These are phyloP conservation scores for Ochropleura leucogaster DNA, from an alignment of 2,888 invertebrate species.

Conservation along the genomic window DNA sequence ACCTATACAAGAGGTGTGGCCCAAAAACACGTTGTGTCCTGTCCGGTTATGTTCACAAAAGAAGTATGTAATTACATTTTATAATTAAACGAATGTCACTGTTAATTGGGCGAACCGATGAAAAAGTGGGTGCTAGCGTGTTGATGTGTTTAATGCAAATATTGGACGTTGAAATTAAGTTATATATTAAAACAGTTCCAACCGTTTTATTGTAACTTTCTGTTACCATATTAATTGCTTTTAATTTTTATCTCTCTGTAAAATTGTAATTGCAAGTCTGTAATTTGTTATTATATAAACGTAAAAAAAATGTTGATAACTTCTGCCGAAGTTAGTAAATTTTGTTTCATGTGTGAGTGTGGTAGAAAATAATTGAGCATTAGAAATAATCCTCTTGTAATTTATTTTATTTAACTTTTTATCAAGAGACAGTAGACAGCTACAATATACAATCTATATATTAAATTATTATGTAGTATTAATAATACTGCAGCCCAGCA, in stretches of 20 bases:
- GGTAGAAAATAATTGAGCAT: background rate
- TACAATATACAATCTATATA: no score
- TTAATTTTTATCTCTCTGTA: background rate
- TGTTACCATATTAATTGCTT: conserved; percentile 41
- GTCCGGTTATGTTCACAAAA: conserved; percentile 69
- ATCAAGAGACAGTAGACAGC: no score
- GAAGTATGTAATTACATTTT: conserved; percentile 81
- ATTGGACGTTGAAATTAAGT: conserved; percentile 67
- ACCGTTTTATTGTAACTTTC: conserved; percentile 58
- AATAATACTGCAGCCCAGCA: no score
- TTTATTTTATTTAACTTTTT: no score
- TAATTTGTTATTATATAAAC: conserved; percentile 5
- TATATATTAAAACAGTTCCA: conserved; percentile 58
- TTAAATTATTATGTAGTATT: no score
- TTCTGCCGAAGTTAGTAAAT: background rate
- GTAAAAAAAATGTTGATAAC: background rate
- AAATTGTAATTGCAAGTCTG: background rate
- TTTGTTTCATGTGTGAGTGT: background rate
- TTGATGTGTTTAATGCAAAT: conserved; percentile 82
- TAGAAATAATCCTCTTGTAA: background rate
- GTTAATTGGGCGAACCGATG: conserved; percentile 79
- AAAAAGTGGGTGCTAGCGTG: conserved; percentile 82
- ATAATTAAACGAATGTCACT: conserved; percentile 81
- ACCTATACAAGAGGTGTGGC: conserved; percentile 34
- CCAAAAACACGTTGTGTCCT: conserved; percentile 43